Evolutionary conservation across 2,888 invertebrate species (phyloP).

Genomic region (Erannis defoliaria): DNA sequence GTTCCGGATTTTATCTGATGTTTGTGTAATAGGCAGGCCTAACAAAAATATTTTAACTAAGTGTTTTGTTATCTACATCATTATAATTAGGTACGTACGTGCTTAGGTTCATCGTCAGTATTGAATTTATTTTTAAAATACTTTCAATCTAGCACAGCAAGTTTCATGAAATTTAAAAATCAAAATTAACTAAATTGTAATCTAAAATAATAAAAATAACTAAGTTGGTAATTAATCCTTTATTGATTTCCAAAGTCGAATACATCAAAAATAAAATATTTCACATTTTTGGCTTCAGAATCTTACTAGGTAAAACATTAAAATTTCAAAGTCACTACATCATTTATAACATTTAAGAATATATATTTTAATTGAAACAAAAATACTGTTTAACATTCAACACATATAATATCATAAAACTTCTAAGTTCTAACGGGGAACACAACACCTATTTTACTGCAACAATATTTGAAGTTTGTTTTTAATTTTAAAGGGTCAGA

Average conservation of each 20-base stretch:
- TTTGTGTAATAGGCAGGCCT: too few relatives aligned
- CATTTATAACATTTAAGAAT: conserved; percentile 71
- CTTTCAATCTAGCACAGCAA: too few relatives aligned
- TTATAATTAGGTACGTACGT: too few relatives aligned
- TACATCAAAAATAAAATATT: conserved; percentile 75
- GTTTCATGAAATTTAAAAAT: too few relatives aligned
- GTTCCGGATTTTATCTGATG: too few relatives aligned
- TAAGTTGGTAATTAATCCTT: conserved; percentile 62
- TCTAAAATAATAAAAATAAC: conserved; percentile 1
- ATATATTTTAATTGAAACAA: conserved; percentile 64
- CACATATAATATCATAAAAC: conserved; percentile 69
- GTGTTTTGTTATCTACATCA: too few relatives aligned
- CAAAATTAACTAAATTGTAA: too few relatives aligned
- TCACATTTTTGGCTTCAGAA: conserved; percentile 64
- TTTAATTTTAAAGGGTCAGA: conserved; percentile 60
- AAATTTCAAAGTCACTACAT: conserved; percentile 71
- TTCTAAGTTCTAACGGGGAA: conserved; percentile 69
- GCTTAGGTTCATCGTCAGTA: too few relatives aligned
- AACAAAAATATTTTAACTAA: too few relatives aligned
- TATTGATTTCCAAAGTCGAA: conserved; percentile 72
- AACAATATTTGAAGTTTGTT: conserved; percentile 60
- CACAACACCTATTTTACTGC: conserved; percentile 72
- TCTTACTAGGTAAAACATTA: conserved; percentile 71
- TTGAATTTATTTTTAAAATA: too few relatives aligned
- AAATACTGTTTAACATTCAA: conserved; percentile 81